phyloP scores from a whole-genome alignment of 2,888 invertebrate species.

The Pristionchus mayeri region DNA sequence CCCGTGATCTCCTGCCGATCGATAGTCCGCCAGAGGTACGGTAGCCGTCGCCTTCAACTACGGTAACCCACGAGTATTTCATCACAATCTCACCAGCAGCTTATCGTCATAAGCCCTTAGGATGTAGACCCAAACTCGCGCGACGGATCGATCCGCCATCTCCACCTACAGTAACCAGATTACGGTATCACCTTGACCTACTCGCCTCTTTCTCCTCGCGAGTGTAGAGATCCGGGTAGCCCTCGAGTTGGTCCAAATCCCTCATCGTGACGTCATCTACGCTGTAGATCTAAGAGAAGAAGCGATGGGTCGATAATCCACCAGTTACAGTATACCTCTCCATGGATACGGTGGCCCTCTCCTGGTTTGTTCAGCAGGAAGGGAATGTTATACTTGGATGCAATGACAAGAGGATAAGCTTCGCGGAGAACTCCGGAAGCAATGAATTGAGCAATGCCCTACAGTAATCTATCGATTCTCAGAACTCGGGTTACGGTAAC shows the following conservation, averaged over 20 bases:
- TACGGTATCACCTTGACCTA: not conserved
- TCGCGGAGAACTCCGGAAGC: constrained; percentile 82
- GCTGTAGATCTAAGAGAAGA: constrained; percentile 45
- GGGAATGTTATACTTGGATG: constrained; percentile 90
- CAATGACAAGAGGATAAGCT: constrained; percentile 88
- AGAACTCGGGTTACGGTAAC: not conserved
- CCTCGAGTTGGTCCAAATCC: constrained; percentile 52
- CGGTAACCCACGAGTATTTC: not conserved
- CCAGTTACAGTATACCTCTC: constrained; percentile 27
- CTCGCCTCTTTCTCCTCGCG: constrained; percentile 36
- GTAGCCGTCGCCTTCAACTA: constrained; percentile 12
- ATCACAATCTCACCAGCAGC: not conserved
- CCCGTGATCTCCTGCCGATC: constrained; percentile 21
- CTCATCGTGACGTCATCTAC: constrained; percentile 51
- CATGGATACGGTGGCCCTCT: constrained; percentile 80
- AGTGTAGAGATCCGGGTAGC: constrained; percentile 49
- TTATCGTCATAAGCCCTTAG: constrained; percentile 1
- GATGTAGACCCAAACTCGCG: constrained; percentile 26
- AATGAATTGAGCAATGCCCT: constrained; percentile 84
- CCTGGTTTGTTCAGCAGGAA: constrained; percentile 86
- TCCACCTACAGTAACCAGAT: constrained; percentile 3
- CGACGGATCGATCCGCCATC: not conserved
- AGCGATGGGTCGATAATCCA: not conserved
- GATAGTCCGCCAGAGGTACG: constrained; percentile 32
- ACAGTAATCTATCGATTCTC: constrained; percentile 62